These are phyloP conservation scores for Petromus typicus DNA, from an alignment of 2,113 vertebrate genomes.

Conservation along the genomic window DNA sequence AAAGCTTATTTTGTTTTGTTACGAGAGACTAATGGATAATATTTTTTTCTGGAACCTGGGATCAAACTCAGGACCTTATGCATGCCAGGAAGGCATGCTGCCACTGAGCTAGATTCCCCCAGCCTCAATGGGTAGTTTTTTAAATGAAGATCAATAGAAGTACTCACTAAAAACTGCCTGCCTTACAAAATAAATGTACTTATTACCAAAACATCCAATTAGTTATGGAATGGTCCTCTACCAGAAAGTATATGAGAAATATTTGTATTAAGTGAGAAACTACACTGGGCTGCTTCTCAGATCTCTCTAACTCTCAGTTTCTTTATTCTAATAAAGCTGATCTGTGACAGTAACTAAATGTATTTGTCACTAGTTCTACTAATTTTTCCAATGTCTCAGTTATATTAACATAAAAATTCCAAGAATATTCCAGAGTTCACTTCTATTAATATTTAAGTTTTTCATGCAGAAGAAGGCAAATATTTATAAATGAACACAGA, in stretches of 20 bases:
- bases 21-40: neutral
- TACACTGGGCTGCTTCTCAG: neutral
- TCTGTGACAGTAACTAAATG: conserved; percentile 44
- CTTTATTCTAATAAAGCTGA: conserved; percentile 24
- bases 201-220: conserved; percentile 27
- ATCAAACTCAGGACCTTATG: no score
- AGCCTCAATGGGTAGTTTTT: no score
- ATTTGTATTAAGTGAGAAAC: neutral
- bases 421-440: neutral
- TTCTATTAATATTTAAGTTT: conserved; percentile 4
- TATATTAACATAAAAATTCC: conserved; percentile 27
- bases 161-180: neutral
- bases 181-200: conserved; percentile 22
- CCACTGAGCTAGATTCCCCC: no score
- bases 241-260: conserved; percentile 21
- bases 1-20: neutral
- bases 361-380: neutral
- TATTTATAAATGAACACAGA: neutral
- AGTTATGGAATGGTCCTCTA: neutral
- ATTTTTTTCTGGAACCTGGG: no score
- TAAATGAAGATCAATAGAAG: conserved; percentile 44
- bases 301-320: neutral
- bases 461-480: neutral
- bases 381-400: no score
- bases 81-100: no score